These are phyloP conservation scores for Nebria salina DNA, from an alignment of 2,888 invertebrate genomes.

Conservation along the genomic window DNA sequence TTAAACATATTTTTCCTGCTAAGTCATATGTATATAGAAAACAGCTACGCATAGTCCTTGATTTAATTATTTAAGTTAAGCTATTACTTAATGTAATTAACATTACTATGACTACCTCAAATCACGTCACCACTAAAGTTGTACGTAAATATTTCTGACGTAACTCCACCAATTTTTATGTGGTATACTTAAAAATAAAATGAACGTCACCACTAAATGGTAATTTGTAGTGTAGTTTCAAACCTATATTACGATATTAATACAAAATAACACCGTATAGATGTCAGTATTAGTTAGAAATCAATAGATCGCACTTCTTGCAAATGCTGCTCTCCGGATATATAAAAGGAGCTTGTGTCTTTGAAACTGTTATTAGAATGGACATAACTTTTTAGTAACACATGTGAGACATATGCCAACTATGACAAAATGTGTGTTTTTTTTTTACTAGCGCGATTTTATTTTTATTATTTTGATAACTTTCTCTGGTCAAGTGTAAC, in stretches of 20 bases:
- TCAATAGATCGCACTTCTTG: background rate
- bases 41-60: background rate
- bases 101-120: no score
- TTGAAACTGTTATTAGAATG: background rate
- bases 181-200: background rate
- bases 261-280: background rate
- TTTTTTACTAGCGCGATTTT: background rate
- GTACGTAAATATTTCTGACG: no score
- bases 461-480: constrained; percentile 10
- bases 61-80: background rate
- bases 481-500: constrained; percentile 6
- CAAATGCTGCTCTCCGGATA: background rate
- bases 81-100: background rate
- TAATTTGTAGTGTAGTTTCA: background rate
- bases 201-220: background rate
- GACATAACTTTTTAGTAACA: background rate
- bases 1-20: background rate
- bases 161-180: background rate
- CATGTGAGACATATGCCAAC: background rate
- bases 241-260: background rate
- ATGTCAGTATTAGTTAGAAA: background rate
- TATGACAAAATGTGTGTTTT: background rate
- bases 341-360: background rate
- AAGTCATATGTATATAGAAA: background rate
- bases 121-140: no score